Evolutionary conservation across 2,113 vertebrate species (phyloP).

Genomic region (Atractosteus spatula): DNA sequence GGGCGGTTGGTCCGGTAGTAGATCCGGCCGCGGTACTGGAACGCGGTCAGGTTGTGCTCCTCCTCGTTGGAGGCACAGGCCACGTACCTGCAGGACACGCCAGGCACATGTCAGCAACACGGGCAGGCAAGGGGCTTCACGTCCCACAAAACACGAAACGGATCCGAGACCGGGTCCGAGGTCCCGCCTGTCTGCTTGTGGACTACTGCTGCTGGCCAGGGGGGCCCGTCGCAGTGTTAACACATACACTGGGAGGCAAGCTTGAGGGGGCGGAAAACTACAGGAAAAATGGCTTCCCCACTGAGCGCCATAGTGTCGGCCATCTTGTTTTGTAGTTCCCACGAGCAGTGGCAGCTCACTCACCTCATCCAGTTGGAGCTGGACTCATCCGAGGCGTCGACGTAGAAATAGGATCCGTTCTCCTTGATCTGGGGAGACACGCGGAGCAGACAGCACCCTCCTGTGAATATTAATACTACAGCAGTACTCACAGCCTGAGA

Average conservation of each 20-base stretch:
- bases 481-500: no score
- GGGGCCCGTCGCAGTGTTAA: no score
- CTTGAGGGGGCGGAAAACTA: background rate
- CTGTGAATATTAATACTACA: no score
- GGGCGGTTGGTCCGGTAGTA: conserved; percentile 63
- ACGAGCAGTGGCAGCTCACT: background rate
- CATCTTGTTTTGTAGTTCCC: background rate
- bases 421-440: conserved; percentile 32
- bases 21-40: conserved; percentile 65
- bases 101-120: no score
- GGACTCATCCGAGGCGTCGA: conserved; percentile 65
- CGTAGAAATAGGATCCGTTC: conserved; percentile 54
- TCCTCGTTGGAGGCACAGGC: conserved; percentile 56
- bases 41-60: conserved; percentile 62
- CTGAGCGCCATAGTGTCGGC: background rate
- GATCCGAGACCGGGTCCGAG: no score
- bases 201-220: no score
- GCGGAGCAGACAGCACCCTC: no score
- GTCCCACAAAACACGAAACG: background rate
- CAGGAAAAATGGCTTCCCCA: background rate
- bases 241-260: background rate
- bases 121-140: background rate
- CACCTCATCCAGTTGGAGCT: conserved; percentile 74
- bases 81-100: conserved; percentile 48
- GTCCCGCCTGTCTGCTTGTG: background rate